Conservation (phyloP, 2,797 vertebrate genomes). For the Melanogrammus aeglefinus region DNA sequence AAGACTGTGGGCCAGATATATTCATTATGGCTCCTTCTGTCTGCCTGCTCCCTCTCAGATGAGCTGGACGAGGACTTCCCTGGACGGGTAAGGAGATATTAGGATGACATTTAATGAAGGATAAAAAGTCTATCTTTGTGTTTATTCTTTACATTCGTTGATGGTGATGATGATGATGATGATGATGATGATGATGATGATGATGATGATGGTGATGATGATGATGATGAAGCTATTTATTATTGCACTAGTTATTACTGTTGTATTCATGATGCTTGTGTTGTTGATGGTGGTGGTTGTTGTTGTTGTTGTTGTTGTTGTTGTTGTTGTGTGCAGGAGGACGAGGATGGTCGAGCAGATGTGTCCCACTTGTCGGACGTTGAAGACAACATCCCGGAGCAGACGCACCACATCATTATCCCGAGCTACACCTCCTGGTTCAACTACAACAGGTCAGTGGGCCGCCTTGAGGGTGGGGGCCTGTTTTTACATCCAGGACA, state of each 20-base stretch:
- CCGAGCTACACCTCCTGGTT: constrained; percentile 97
- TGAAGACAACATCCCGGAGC: constrained; percentile 90
- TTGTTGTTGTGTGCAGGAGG: constrained; percentile 82
- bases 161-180: not conserved
- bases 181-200: not conserved
- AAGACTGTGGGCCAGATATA: not conserved
- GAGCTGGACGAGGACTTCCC: constrained; percentile 92
- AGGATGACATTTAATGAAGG: not conserved
- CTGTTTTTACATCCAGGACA: too few relatives aligned
- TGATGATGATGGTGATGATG: not conserved
- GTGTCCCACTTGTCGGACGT: constrained; percentile 81
- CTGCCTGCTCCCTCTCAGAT: constrained; percentile 70
- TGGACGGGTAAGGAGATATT: constrained; percentile 83
- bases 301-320: constrained; percentile 10
- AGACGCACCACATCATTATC: constrained; percentile 97
- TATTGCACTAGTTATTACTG: too few relatives aligned
- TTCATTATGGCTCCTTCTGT: not conserved
- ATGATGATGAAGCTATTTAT: not conserved
- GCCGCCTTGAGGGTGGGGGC: too few relatives aligned
- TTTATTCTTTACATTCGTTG: not conserved
- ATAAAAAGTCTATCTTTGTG: not conserved
- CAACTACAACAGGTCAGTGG: constrained; percentile 89
- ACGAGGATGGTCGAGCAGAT: constrained; percentile 87
- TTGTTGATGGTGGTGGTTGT: not conserved
- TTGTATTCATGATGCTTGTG: not conserved